phyloP scores from a whole-genome alignment of 64 coral and sea anemone genomes.

The Cladopsammia gracilis region DNA sequence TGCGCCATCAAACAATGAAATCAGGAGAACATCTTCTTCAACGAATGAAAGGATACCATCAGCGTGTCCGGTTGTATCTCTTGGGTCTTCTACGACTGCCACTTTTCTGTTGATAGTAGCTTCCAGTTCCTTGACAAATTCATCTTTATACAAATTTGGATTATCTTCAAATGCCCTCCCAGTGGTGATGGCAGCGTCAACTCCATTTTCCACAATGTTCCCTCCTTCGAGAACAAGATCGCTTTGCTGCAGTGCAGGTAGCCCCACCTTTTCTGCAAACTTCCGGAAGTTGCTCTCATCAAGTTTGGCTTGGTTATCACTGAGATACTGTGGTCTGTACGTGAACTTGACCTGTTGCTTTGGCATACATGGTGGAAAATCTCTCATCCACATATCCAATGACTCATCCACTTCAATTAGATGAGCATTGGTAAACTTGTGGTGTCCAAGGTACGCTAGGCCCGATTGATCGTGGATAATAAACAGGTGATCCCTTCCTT shows the following conservation, averaged over 20 bases:
- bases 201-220: slow-evolving; percentile 87
- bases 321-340: slow-evolving; percentile 80
- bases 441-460: slow-evolving; percentile 12
- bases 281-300: slow-evolving; percentile 61
- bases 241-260: slow-evolving; percentile 41
- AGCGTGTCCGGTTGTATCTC: slow-evolving; percentile 75
- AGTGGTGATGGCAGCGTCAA: slow-evolving; percentile 59
- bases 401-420: slow-evolving; percentile 61
- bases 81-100: slow-evolving; percentile 58
- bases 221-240: slow-evolving; percentile 85
- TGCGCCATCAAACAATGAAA: slow-evolving; percentile 43
- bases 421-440: slow-evolving; percentile 71
- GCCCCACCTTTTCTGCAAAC: slow-evolving; percentile 42
- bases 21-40: slow-evolving; percentile 65
- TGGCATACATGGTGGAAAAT: slow-evolving; percentile 75
- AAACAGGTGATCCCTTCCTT: slow-evolving; percentile 80
- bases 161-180: slow-evolving; percentile 79
- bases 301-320: slow-evolving; percentile 12
- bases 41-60: slow-evolving; percentile 79
- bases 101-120: slow-evolving; percentile 73
- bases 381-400: slow-evolving; percentile 89
- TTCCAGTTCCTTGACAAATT: slow-evolving; percentile 41
- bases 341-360: slow-evolving; percentile 80
- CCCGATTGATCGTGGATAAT: slow-evolving; percentile 77
- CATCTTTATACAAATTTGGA: slow-evolving; percentile 20